Evolutionary conservation across 2,797 vertebrate species (phyloP).

Genomic region (Muscicapa striata): DNA sequence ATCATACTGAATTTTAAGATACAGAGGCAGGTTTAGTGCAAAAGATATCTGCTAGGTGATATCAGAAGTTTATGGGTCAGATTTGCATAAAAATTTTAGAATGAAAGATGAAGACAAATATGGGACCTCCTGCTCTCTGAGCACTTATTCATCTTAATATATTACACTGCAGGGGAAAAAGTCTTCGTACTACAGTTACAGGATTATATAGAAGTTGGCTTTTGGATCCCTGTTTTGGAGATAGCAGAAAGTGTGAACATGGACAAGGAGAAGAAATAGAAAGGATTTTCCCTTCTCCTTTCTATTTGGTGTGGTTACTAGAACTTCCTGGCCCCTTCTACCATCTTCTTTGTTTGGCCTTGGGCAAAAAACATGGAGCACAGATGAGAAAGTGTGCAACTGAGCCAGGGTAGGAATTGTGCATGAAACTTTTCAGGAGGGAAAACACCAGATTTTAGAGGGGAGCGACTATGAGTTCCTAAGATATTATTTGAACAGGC

Average conservation of each 20-base stretch:
- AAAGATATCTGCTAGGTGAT: neutral
- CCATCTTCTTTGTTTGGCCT: neutral
- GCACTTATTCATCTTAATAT: neutral
- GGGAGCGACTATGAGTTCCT: neutral
- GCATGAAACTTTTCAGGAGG: neutral
- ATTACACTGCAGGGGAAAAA: neutral
- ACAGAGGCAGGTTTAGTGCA: neutral
- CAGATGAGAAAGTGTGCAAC: neutral
- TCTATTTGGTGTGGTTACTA: fast-evolving
- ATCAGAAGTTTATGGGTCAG: neutral
- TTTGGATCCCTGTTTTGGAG: neutral
- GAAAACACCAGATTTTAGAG: neutral
- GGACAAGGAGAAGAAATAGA: neutral
- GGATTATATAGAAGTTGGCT: neutral
- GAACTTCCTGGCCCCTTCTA: neutral
- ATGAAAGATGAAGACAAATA: neutral
- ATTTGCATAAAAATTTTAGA: neutral
- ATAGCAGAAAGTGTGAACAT: neutral
- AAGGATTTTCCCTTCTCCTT: neutral
- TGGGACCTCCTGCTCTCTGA: neutral
- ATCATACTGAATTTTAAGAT: neutral
- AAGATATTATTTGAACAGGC: neutral
- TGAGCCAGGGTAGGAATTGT: neutral
- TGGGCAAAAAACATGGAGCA: neutral
- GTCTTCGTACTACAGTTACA: neutral